Base-by-base conservation (phyloP, 1,140 invertebrate genomes). In the Homarus americanus region DNA sequence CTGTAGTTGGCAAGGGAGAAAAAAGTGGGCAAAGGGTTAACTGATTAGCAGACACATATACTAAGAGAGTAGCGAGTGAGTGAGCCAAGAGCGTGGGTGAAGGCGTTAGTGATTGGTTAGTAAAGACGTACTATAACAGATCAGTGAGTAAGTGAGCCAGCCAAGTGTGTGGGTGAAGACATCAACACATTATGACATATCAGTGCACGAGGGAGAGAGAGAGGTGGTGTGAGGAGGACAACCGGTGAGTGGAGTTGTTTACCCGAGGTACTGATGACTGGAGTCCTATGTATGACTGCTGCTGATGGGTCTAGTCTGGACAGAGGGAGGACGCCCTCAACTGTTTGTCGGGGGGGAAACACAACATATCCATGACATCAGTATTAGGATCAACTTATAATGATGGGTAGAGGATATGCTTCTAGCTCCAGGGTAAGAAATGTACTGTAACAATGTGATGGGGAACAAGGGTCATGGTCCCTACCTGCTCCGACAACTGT, bases 261-360 rank as follows among this genome's bases (percentile, higher is more conserved):
- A 90, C 87, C 87, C 20, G 87, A 82, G 40, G 87, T 28, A 63
- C 72, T 76, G 87, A 90, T 90, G 87, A 83, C 87, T 28, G 87
- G 87, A n/a, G 87, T 76, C 53, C 87, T 58, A 34, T 69, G 72
- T 34, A 28, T 49, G 32, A 73, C 41, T 44, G 80, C 80, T 32
- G 87, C 87, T 24, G 87, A 90, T 24, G 87, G 87, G 80, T 90
- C 87, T 58, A 90, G 72, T 83, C 87, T 73, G 80, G 87, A 90
- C 44, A 90, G 80, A n/a, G 87, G 87, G 12, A 90, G 80, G 10
- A 15, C 53, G 1, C 80, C 69, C 69, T 90, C 87, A 49, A 83
- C 87, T 82, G 84, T 73, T 73, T 49, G 83, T 32, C n/a, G 34
- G 82, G 82, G 44, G 34, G 82, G 82, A 73, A 84, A 49, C 41